Evolutionary conservation across 2,888 invertebrate species (phyloP).

Genomic region (Saturnia japonica): DNA sequence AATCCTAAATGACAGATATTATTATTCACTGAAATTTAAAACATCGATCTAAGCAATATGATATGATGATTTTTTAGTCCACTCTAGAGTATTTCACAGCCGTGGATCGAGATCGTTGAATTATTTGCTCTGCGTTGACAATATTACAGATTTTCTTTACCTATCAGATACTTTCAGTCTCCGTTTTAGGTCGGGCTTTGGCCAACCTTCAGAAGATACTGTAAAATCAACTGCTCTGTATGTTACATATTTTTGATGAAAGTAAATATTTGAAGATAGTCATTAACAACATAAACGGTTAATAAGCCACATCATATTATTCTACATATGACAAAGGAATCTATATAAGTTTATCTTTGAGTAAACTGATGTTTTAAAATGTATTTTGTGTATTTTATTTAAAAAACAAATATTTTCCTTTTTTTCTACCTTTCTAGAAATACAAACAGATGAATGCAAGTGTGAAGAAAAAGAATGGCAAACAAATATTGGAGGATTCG

Average conservation of each 20-base stretch:
- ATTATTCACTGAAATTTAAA: too few species aligned
- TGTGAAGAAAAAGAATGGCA: conserved; percentile 90
- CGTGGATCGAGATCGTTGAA: too few species aligned
- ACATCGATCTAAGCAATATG: too few species aligned
- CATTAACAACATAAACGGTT: not conserved
- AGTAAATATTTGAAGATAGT: not conserved
- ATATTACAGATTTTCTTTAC: too few species aligned
- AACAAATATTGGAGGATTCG: conserved; percentile 89
- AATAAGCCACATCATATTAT: not conserved
- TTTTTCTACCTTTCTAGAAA: conserved; percentile 77
- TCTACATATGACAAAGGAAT: not conserved
- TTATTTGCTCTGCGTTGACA: too few species aligned
- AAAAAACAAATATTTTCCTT: not conserved
- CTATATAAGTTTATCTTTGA: not conserved
- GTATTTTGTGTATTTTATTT: not conserved
- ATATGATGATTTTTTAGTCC: too few species aligned
- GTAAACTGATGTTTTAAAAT: not conserved
- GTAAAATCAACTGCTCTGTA: not conserved
- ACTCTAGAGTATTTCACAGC: too few species aligned
- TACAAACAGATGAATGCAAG: conserved; percentile 90
- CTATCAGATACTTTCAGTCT: not conserved
- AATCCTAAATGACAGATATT: too few species aligned
- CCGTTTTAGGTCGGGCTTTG: not conserved
- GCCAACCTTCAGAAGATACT: not conserved
- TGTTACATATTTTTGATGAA: not conserved